Evolutionary conservation across 1,140 invertebrate genomes (phyloP), one percentile per base, ranked within the genome.

Genomic region (Achatina immaculata): DNA sequence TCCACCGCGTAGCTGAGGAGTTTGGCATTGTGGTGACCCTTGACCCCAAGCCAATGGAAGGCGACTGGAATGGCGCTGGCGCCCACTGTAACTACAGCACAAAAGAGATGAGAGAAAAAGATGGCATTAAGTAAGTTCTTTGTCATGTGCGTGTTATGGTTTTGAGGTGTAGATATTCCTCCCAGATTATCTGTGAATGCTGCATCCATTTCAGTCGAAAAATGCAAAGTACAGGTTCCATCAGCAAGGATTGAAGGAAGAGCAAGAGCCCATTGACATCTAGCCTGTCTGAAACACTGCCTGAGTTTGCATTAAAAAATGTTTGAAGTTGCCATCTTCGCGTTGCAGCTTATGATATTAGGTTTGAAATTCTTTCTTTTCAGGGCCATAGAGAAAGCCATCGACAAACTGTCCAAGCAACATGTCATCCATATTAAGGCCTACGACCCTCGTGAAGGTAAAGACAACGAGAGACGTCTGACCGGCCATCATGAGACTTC

Each of bases 21-120:
- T 98, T 96, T 88, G 96, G 96, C 3, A 94, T 98, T 11, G 94
- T 97, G 9, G 96, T 95, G 28, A 94, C 94, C 88, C 93, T 98
- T 65, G 96, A 98, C 85, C 96, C 97, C 0, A 98, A 98, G 88
- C 96, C 96, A 0, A 95, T 94, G 84, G 85, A 89, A n/a, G 95
- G 96, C 0, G 93, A 96, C 85, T 97, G 96, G 95, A 98, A 98
- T 83, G 97, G 97, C 1, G 96, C 97, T 69, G 97, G 97, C 0
- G 96, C 96, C 4, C 94, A 94, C 77, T 95, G 94, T 4, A 98
- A 98, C 88, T 98, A 97, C 91, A 97, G 96, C 0, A 98, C 97
- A 0, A 94, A 95, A 85, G 91, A 93, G 3, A 98, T 98, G 96
- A 93, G 97, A 76, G 93, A 94, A 69, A 94, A 95, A 0, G 95